A percentile compares a stretch with the other conserved stretches of the same genome.
Conservation (phyloP, 2,113 vertebrate genomes). For the Passer domesticus region DNA sequence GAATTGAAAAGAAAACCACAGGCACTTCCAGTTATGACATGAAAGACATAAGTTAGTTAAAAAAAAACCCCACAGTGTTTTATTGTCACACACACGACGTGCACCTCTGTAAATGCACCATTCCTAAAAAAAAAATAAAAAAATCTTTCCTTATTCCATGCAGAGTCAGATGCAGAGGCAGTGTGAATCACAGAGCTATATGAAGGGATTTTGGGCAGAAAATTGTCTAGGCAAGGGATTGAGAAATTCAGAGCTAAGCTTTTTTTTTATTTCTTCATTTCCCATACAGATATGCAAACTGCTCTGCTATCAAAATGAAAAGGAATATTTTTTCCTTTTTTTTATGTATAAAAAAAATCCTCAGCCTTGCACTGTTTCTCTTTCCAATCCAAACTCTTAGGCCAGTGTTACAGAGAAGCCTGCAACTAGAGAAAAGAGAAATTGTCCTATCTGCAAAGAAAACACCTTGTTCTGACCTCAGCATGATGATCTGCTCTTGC, state of each 20-base stretch:
- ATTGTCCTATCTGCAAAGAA: background rate
- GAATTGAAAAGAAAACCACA: background rate
- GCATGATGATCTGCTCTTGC: background rate
- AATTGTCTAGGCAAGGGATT: background rate
- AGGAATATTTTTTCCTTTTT: background rate
- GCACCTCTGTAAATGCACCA: conserved; percentile 9
- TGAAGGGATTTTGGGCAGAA: conserved; percentile 10
- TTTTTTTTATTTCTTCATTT: background rate
- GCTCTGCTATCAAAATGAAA: background rate
- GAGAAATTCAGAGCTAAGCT: background rate
- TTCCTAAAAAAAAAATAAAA: background rate
- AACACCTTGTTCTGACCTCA: background rate
- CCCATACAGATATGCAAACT: background rate
- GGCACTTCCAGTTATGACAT: conserved; percentile 12
- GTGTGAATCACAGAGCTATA: conserved; percentile 25
- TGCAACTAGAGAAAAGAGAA: background rate
- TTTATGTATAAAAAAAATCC: background rate
- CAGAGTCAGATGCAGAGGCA: conserved; percentile 17
- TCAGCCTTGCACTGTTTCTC: background rate
- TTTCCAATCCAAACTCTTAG: background rate
- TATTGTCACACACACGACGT: background rate
- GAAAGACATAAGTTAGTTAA: background rate
- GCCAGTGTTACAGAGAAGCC: background rate
- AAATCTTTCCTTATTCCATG: background rate
- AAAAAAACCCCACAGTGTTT: background rate